phyloP scores from a whole-genome alignment of 2,113 vertebrate species.

The Paralichthys olivaceus region DNA sequence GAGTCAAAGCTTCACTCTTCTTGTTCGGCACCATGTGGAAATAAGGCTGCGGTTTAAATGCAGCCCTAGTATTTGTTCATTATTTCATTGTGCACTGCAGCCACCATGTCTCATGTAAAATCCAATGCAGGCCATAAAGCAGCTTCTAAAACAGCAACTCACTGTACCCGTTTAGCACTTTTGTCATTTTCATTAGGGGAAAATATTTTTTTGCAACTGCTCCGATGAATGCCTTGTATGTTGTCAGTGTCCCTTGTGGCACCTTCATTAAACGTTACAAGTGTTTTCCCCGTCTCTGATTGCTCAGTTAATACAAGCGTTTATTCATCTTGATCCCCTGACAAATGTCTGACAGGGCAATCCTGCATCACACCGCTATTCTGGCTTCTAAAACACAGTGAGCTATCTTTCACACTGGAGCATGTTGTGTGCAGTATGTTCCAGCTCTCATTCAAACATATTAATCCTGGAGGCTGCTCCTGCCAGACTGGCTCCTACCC shows the following conservation, averaged over 20 bases:
- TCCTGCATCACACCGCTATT: constrained; percentile 2
- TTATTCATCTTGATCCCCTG: constrained; percentile 66
- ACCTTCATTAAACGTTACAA: constrained; percentile 67
- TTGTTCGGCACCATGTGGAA: constrained; percentile 17
- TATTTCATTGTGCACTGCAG: constrained; percentile 47
- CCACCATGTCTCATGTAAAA: constrained; percentile 54
- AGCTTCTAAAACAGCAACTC: constrained; percentile 64
- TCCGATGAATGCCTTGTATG: constrained; percentile 63
- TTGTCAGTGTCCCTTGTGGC: constrained; percentile 49
- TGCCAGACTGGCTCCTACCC: constrained; percentile 1
- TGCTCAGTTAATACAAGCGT: constrained; percentile 50
- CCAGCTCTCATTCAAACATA: constrained; percentile 19
- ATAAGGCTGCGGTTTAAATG: constrained; percentile 32
- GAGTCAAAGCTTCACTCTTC: constrained; percentile 58
- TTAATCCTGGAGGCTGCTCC: constrained; percentile 9
- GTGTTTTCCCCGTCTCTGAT: constrained; percentile 53
- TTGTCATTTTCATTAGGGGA: constrained; percentile 70
- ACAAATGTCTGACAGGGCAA: constrained; percentile 42
- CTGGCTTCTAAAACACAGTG: constrained; percentile 1
- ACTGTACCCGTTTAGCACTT: constrained; percentile 63
- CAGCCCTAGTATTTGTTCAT: constrained; percentile 54
- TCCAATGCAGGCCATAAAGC: constrained; percentile 65
- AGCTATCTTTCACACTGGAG: constrained; percentile 17
- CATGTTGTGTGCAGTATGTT: constrained; percentile 9
- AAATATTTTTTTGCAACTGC: constrained; percentile 51